These are phyloP conservation scores for Doryteuthis pealeii DNA, from an alignment of 1,140 invertebrate species.

Conservation along the genomic window DNA sequence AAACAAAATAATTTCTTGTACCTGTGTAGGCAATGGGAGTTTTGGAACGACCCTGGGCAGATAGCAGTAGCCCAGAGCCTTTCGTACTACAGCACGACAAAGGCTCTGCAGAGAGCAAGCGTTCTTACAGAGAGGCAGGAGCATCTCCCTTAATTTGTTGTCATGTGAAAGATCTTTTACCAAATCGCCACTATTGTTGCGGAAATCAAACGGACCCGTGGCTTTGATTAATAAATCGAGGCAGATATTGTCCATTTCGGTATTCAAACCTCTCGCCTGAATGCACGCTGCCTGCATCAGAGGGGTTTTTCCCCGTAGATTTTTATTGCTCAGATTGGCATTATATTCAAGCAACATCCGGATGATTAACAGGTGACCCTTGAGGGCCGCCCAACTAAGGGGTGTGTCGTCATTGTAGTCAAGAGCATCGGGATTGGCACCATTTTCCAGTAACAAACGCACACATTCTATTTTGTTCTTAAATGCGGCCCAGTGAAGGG, in stretches of 20 bases:
- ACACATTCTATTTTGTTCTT: slow-evolving; percentile 55
- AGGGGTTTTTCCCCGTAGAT: slow-evolving; percentile 41
- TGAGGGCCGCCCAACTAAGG: slow-evolving; percentile 82
- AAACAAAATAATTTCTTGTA: slow-evolving; percentile 43
- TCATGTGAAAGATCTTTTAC: slow-evolving; percentile 33
- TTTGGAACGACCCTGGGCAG: slow-evolving; percentile 43
- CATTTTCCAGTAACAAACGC: slow-evolving; percentile 55
- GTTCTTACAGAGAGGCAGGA: slow-evolving; percentile 39
- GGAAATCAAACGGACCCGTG: slow-evolving; percentile 47
- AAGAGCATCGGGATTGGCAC: slow-evolving; percentile 58
- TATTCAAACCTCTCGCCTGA: slow-evolving; percentile 46
- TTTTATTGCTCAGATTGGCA: slow-evolving; percentile 61
- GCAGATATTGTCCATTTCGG: slow-evolving; percentile 43
- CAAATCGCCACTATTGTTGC: slow-evolving; percentile 37
- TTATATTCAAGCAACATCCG: slow-evolving; percentile 75
- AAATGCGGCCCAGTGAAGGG: slow-evolving; percentile 57
- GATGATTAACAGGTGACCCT: slow-evolving; percentile 86
- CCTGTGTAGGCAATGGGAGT: slow-evolving; percentile 41
- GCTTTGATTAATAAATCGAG: slow-evolving; percentile 50
- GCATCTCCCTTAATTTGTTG: slow-evolving; percentile 41
- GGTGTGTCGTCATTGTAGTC: slow-evolving; percentile 60
- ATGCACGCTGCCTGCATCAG: slow-evolving; percentile 39
- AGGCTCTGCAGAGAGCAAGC: slow-evolving; percentile 37
- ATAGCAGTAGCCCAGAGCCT: slow-evolving; percentile 38
- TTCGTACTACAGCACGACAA: slow-evolving; percentile 38